Conservation (phyloP, 2,888 invertebrate genomes). For the Pammene fasciana region DNA sequence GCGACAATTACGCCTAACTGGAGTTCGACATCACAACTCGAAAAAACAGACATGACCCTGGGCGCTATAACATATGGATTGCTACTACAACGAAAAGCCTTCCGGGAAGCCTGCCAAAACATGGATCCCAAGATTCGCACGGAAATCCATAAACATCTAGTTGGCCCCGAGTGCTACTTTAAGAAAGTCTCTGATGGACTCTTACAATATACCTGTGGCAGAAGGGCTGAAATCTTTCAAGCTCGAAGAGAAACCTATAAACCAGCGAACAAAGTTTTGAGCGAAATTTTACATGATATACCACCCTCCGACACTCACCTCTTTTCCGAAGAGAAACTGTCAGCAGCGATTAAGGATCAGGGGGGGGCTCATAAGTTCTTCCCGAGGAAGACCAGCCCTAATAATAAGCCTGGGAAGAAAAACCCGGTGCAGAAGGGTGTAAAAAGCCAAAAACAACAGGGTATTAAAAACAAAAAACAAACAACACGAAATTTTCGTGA, state of each 20-base stretch:
- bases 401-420: too few relatives aligned
- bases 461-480: background rate
- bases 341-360: too few relatives aligned
- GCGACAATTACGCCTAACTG: slow-evolving; percentile 5
- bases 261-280: too few relatives aligned
- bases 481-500: slow-evolving; percentile 8
- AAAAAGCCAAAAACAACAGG: background rate
- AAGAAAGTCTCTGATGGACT: too few relatives aligned
- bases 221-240: too few relatives aligned
- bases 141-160: too few relatives aligned
- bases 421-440: background rate
- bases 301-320: slow-evolving; percentile 9
- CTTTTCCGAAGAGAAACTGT: slow-evolving; percentile 6
- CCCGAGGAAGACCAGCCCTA: too few relatives aligned
- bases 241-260: too few relatives aligned
- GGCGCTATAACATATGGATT: slow-evolving; percentile 4
- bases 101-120: slow-evolving; percentile 3
- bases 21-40: slow-evolving; percentile 1
- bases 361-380: too few relatives aligned
- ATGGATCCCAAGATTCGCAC: slow-evolving; percentile 4
- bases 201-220: too few relatives aligned
- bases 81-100: slow-evolving; percentile 7
- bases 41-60: slow-evolving; percentile 15
- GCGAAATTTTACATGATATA: too few relatives aligned
- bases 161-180: too few relatives aligned